Base-by-base conservation (phyloP, 92 coral and sea anemone genomes). In the Ricordea florida region DNA sequence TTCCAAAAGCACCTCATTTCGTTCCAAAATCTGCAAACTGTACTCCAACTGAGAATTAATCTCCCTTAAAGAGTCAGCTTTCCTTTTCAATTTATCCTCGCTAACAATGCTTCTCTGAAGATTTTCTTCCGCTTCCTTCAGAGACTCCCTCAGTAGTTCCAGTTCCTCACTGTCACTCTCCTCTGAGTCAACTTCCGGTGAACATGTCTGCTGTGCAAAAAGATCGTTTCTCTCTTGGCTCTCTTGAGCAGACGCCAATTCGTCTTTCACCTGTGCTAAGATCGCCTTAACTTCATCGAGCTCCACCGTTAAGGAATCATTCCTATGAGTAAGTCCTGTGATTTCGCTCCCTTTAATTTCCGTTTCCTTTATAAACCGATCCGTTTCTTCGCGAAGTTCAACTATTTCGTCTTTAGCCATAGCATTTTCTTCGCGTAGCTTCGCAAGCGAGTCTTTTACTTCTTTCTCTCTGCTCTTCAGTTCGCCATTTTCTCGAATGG, bases 401-500 rank as follows among this genome's bases (percentile, higher is more conserved):
- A 62, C 21, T 6, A 86, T 81, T 56, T 91, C 89, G 56, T 57
- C 76, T 42, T 87, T 87, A 24, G 76, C 78, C 3, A 36, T 22
- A 4, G 79, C 28, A 14, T 43, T 74, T 16, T 91, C 97, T 38
- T 74, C 85, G 28, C 80, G 86, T 43, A 80, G 66, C 45, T 83
- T 70, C 52, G 24, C 35, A 14, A 72, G 48, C 21, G 57, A 50
- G 44, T 79, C 87, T 56, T 90, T 84, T 84, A 86, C 56, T 10
- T 70, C 83, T 34, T 83, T 85, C 26, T 78, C 89, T 43, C 74
- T 90, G 62, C 40, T 73, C 36, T 61, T 78, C 20, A 89, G 40
- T 13, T 74, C 76, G 23, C 74, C 72, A 35, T 33, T 77, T 48
- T 79, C 87, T 26, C 85, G 71, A 29, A 66, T 60, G 33, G 57